These are phyloP conservation scores for Anser cygnoides DNA, from an alignment of 2,113 vertebrate genomes.

Conservation along the genomic window DNA sequence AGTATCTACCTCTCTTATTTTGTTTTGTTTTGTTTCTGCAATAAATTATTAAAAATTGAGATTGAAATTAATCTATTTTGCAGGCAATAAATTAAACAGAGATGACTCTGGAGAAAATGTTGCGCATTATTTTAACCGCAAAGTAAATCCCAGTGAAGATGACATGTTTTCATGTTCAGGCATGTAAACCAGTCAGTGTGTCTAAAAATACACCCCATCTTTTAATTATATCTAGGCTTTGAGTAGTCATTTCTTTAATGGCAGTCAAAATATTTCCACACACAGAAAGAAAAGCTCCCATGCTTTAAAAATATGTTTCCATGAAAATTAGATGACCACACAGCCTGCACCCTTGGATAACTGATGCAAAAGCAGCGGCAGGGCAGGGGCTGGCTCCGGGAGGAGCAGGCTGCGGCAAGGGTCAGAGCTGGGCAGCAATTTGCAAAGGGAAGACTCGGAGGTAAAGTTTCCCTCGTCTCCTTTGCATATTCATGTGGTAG, in stretches of 20 bases:
- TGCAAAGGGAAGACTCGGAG: neutral
- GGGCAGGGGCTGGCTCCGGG: neutral
- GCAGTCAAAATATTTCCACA: conserved; percentile 8
- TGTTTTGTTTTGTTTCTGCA: neutral
- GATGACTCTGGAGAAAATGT: conserved; percentile 9
- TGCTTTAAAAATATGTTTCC: neutral
- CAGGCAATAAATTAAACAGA: conserved; percentile 35
- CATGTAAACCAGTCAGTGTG: neutral
- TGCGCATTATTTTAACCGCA: conserved; percentile 6
- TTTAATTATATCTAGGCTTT: conserved; percentile 29
- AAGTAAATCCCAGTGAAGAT: conserved; percentile 36
- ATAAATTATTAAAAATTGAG: neutral
- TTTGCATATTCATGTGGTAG: conserved; percentile 21
- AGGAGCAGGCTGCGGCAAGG: neutral
- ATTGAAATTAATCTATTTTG: conserved; percentile 43
- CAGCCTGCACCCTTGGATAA: neutral
- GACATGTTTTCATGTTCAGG: conserved; percentile 5
- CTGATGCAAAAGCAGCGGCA: rapidly evolving
- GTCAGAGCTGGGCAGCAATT: neutral
- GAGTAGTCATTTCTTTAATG: neutral
- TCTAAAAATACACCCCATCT: neutral
- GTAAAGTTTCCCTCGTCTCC: neutral
- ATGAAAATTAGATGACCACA: neutral
- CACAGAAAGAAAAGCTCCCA: neutral
- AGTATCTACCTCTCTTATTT: neutral